These are phyloP conservation scores for Brachypteracias leptosomus DNA, from an alignment of 2,113 vertebrate species.

Conservation along the genomic window DNA sequence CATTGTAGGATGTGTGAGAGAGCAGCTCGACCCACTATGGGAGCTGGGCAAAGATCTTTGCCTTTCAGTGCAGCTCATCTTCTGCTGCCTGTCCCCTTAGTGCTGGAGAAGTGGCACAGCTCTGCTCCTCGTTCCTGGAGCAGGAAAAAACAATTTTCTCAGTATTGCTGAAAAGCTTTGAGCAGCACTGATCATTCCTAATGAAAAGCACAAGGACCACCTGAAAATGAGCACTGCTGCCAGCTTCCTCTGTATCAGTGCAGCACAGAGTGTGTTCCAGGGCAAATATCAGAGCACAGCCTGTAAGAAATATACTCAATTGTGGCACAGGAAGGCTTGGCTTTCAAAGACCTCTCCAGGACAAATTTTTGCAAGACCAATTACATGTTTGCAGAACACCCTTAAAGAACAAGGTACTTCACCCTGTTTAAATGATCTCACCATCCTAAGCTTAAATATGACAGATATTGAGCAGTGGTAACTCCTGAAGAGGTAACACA, in stretches of 20 bases:
- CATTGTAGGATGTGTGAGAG: background rate
- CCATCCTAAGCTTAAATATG: background rate
- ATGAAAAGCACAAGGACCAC: background rate
- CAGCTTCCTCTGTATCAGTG: background rate
- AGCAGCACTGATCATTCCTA: background rate
- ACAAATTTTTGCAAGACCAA: background rate
- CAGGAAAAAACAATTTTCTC: background rate
- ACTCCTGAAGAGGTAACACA: background rate
- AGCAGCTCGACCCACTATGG: background rate
- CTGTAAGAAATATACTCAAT: background rate
- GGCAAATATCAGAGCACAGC: background rate
- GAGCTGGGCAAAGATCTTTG: background rate
- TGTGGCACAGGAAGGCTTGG: background rate
- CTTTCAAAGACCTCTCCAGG: background rate
- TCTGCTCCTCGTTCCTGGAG: background rate
- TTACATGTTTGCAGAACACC: background rate
- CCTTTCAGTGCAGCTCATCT: background rate
- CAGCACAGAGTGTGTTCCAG: background rate
- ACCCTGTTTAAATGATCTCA: background rate
- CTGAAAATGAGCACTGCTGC: background rate
- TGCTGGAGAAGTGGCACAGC: background rate
- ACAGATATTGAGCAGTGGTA: background rate
- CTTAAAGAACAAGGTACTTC: background rate
- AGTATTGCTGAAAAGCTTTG: background rate
- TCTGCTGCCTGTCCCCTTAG: background rate